Evolutionary conservation across 2,113 vertebrate species (phyloP), one percentile per base, ranked within the genome.

Genomic region (Ceratotherium simum): DNA sequence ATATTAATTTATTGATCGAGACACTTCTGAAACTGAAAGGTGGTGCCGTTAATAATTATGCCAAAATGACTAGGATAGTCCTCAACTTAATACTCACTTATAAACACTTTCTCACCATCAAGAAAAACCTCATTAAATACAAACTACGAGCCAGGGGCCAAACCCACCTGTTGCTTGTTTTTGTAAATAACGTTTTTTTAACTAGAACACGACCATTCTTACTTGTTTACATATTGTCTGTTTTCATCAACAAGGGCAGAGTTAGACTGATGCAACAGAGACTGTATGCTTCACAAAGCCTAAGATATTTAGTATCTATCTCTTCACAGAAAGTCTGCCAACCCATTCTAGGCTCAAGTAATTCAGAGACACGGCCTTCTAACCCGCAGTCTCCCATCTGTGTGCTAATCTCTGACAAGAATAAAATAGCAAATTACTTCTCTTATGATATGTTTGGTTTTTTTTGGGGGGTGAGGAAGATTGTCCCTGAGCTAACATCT

Each of bases 61-160:
- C 21, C 36, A 93, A 81, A 95, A 91, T 73, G 70, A 58, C 36
- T 8, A 86, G 42, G 48, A 72, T 60, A 56, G 13, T 48, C 58
- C 62, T 51, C 17, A 54, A 83, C 51, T 95, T 81, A 67, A n/a
- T 5, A 65, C 17, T 42, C 60, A 90, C 84, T 75, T 88, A 1
- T 75, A 93, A 91, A 83, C 8, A 75, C 54, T 65, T 64, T 83
- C 51, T 97, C 60, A 94, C 17, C 65, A 54, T 72, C 72, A 83
- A 86, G 60, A 93, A 96, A 78, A 92, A 89, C 12, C 6, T 18
- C 25, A n/a, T 82, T 76, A 91, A 65, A 48, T 79, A 8, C 29
- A 95, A 90, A 90, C 31, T 69, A 65, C 60, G 62, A 88, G 20
- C n/a, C 81, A 42, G 42, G 67, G 69, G 87, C 46, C 96, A 94